Conservation (phyloP, 2,797 vertebrate genomes). For the Pogoniulus pusillus region DNA sequence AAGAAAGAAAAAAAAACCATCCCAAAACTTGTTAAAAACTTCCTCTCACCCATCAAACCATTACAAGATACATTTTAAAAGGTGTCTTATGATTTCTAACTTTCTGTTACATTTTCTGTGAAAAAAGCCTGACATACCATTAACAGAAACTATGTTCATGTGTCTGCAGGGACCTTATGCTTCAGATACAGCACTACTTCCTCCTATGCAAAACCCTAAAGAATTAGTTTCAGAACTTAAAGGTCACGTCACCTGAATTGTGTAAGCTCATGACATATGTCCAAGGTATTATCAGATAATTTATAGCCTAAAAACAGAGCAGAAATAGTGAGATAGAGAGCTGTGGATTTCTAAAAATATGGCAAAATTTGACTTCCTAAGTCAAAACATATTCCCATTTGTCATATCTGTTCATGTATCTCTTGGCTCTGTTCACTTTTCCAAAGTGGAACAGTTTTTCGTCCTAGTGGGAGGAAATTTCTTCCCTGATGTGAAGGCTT, state of each 20-base stretch:
- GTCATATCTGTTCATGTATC: not conserved
- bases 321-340: not conserved
- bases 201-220: not conserved
- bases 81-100: not conserved
- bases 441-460: not conserved
- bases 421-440: not conserved
- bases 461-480: not conserved
- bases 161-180: not conserved
- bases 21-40: no score
- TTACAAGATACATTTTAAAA: not conserved
- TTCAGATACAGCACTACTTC: not conserved
- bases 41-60: not conserved
- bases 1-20: no score
- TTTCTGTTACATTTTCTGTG: not conserved
- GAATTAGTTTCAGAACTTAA: constrained; percentile 16
- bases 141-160: not conserved
- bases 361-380: not conserved
- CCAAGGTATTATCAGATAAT: not conserved
- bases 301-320: not conserved
- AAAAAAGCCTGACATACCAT: not conserved
- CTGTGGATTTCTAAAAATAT: not conserved
- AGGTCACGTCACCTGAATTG: not conserved
- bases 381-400: not conserved
- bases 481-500: not conserved
- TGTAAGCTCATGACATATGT: not conserved